Percentiles rank a stretch among this genome's conserved stretches.
Conservation (phyloP, 2,888 invertebrate genomes). For the Xestoiulus laeticollis region DNA sequence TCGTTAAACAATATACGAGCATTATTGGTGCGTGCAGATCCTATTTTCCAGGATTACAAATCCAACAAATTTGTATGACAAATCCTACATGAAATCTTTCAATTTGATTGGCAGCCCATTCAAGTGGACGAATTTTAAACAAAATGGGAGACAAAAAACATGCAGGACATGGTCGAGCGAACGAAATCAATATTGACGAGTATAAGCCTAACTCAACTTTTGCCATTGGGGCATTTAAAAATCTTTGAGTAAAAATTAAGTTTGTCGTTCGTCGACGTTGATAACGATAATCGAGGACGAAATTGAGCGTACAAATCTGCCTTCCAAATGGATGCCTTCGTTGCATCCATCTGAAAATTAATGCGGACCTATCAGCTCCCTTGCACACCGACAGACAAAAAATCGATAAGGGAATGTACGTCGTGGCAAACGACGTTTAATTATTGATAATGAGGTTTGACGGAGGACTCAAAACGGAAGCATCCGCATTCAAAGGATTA, state of each 20-base stretch:
- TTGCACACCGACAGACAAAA: not conserved
- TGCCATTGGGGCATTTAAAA: not conserved
- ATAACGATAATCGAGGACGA: slow-evolving; percentile 8
- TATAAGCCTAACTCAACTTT: not conserved
- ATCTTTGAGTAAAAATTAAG: not conserved
- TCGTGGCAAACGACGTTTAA: slow-evolving; percentile 34
- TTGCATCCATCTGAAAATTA: not conserved
- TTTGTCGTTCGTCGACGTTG: not conserved
- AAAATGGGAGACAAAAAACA: not conserved
- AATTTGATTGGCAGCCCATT: not conserved
- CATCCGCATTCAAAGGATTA: not conserved
- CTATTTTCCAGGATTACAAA: slow-evolving; percentile 7
- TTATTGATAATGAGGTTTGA: slow-evolving; percentile 37
- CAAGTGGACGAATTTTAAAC: not conserved
- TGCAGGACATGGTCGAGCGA: not conserved
- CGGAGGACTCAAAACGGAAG: slow-evolving; percentile 13
- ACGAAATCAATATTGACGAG: not conserved
- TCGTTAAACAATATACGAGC: not conserved
- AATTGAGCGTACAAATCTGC: slow-evolving; percentile 29
- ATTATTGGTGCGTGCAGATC: not conserved
- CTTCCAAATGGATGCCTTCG: slow-evolving; percentile 23
- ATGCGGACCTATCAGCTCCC: not conserved
- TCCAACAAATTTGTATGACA: not conserved
- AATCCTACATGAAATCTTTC: slow-evolving; percentile 11
- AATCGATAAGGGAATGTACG: slow-evolving; percentile 9